Percentiles rank a stretch among this genome's conserved stretches.
These are phyloP conservation scores for Drosophila dives DNA, from an alignment of 2,888 invertebrate species.

Conservation along the genomic window DNA sequence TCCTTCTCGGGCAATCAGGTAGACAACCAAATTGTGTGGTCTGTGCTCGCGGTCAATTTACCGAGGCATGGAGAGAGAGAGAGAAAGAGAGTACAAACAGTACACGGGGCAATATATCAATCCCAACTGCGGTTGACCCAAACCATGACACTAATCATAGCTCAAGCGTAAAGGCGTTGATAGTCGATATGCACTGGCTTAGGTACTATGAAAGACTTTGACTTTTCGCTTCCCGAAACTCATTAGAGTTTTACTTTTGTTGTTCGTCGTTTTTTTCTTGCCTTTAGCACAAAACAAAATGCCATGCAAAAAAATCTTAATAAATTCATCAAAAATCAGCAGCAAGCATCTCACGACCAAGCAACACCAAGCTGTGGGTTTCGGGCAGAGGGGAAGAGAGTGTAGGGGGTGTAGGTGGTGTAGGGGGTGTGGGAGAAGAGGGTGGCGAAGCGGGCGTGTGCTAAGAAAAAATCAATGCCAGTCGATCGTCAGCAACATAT, in stretches of 20 bases:
- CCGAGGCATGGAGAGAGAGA: not conserved
- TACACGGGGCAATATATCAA: slow-evolving; percentile 62
- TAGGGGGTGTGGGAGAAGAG: not conserved
- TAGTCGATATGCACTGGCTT: slow-evolving; percentile 60
- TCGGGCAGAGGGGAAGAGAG: not conserved
- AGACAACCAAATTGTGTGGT: slow-evolving; percentile 66
- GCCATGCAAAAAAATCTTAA: slow-evolving; percentile 63
- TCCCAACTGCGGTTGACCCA: slow-evolving; percentile 71
- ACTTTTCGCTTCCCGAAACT: slow-evolving; percentile 66
- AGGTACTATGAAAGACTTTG: slow-evolving; percentile 39
- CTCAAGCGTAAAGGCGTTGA: slow-evolving; percentile 76
- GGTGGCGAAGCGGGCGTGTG: slow-evolving; percentile 14
- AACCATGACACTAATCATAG: slow-evolving; percentile 75
- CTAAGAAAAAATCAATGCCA: slow-evolving; percentile 69
- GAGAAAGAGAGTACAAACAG: slow-evolving; percentile 18
- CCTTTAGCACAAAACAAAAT: slow-evolving; percentile 26
- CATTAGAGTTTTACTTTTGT: slow-evolving; percentile 62
- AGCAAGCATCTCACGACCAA: slow-evolving; percentile 69
- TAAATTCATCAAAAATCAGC: slow-evolving; percentile 78
- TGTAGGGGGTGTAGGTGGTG: no score
- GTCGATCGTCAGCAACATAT: slow-evolving; percentile 76
- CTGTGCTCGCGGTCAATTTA: slow-evolving; percentile 50
- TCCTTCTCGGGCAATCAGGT: slow-evolving; percentile 25
- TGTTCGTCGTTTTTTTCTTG: slow-evolving; percentile 7
- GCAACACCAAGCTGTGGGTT: slow-evolving; percentile 40